Evolutionary conservation across 2,888 invertebrate genomes (phyloP).

Genomic region (Agonopterix heracliana): DNA sequence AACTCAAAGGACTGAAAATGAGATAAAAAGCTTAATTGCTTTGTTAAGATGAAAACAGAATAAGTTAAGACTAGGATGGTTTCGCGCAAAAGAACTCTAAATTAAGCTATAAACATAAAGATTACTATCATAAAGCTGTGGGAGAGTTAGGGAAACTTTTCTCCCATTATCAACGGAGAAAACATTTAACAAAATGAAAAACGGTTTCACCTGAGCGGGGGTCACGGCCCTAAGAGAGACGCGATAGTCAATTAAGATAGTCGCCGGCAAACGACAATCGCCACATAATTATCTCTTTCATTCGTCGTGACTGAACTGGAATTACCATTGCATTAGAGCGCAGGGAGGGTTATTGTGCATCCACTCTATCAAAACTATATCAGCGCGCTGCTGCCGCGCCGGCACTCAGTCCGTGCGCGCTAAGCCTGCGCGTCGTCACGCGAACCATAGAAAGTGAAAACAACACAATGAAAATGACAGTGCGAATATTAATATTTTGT

Average conservation of each 20-base stretch:
- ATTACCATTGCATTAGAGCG: conserved; percentile 66
- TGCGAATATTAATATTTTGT: conserved; percentile 47
- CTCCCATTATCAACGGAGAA: conserved; percentile 54
- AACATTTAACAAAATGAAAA: conserved; percentile 62
- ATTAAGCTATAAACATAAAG: conserved; percentile 1
- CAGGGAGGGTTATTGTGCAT: conserved; percentile 68
- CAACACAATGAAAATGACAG: conserved; percentile 59
- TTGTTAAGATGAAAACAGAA: too few species aligned
- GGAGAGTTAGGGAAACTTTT: conserved; percentile 39
- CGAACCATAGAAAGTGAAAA: conserved; percentile 63
- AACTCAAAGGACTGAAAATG: too few species aligned
- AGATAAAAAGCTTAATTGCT: too few species aligned
- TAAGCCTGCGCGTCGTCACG: conserved; percentile 50
- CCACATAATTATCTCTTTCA: conserved; percentile 67
- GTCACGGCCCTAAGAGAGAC: conserved; percentile 65
- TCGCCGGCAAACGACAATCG: conserved; percentile 59
- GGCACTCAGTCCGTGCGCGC: conserved; percentile 64
- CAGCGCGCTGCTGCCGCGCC: conserved; percentile 45
- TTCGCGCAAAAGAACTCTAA: too few species aligned
- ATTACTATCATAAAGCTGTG: conserved; percentile 17
- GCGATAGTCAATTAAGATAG: conserved; percentile 70
- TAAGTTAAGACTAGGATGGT: too few species aligned
- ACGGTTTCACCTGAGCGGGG: conserved; percentile 63
- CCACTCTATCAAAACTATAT: conserved; percentile 71
- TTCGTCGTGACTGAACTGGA: conserved; percentile 69